phyloP scores from a whole-genome alignment of 2,113 vertebrate genomes.

The Glareola pratincola region DNA sequence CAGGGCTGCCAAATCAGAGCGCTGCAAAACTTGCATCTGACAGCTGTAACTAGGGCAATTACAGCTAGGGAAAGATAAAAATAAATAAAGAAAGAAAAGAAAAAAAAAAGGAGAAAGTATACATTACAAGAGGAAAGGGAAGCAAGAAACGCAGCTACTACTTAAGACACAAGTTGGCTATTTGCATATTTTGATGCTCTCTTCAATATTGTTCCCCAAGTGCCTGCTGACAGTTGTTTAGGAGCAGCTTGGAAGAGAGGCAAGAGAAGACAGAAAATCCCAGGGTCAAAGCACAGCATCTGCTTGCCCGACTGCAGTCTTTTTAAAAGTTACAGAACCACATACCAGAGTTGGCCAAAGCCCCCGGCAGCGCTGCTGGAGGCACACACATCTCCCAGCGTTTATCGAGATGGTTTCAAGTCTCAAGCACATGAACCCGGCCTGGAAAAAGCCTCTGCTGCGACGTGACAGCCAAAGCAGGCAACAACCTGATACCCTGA shows the following conservation, averaged over 20 bases:
- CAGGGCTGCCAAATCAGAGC: conserved; percentile 48
- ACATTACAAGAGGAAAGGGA: background rate
- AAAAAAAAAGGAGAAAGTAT: background rate
- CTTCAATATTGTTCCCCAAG: accelerated
- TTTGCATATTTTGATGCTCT: background rate
- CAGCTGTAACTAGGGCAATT: conserved; percentile 55
- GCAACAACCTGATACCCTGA: background rate
- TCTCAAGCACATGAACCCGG: background rate
- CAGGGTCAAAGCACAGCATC: conserved; percentile 3
- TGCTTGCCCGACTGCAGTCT: background rate
- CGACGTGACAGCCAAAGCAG: background rate
- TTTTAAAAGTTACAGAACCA: background rate
- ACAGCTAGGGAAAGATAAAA: conserved; percentile 7
- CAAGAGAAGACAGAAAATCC: background rate
- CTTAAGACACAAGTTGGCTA: background rate
- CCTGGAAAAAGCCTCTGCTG: background rate
- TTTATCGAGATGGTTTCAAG: background rate
- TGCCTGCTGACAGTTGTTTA: background rate
- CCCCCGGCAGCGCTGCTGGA: background rate
- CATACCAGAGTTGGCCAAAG: background rate
- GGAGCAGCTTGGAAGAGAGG: background rate
- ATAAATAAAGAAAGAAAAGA: background rate
- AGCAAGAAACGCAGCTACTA: background rate
- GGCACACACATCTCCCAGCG: accelerated
- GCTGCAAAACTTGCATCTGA: conserved; percentile 24